Evolutionary conservation across 2,888 invertebrate genomes (phyloP).

Genomic region (Caenorhabditis imperialis): DNA sequence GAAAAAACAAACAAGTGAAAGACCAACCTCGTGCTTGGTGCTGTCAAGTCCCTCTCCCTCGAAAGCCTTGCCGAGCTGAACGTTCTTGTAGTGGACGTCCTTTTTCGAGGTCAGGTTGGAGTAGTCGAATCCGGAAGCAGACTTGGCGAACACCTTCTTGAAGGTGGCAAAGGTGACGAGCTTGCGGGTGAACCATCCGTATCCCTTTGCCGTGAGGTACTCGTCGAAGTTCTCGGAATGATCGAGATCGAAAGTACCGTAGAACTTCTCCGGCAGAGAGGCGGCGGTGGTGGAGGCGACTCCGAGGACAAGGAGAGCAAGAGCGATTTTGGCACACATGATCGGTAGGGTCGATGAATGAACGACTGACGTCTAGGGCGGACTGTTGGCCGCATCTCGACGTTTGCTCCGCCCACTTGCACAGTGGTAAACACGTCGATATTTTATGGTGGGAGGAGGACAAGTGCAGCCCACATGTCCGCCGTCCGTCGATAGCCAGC

Average conservation of each 20-base stretch:
- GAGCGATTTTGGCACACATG: slow-evolving; percentile 44
- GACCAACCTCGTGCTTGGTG: slow-evolving; percentile 70
- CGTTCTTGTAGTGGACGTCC: slow-evolving; percentile 71
- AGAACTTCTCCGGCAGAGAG: slow-evolving; percentile 67
- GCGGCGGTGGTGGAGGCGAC: slow-evolving; percentile 34
- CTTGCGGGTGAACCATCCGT: slow-evolving; percentile 72
- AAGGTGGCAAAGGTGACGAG: slow-evolving; percentile 69
- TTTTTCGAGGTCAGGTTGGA: slow-evolving; percentile 74
- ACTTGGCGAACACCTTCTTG: slow-evolving; percentile 69
- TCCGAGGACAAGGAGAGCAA: slow-evolving; percentile 49
- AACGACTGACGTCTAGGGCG: slow-evolving; percentile 38
- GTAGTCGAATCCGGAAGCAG: slow-evolving; percentile 57
- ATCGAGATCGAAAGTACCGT: slow-evolving; percentile 68
- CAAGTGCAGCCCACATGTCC: slow-evolving; percentile 47
- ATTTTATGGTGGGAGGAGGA: slow-evolving; percentile 6
- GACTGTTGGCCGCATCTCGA: slow-evolving; percentile 37
- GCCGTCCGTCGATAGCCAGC: slow-evolving; percentile 17
- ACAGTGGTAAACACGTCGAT: slow-evolving; percentile 41
- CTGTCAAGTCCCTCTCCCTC: slow-evolving; percentile 74
- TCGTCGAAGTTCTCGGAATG: slow-evolving; percentile 73
- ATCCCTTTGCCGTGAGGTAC: slow-evolving; percentile 69
- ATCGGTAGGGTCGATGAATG: slow-evolving; percentile 35
- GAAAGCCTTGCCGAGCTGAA: slow-evolving; percentile 72
- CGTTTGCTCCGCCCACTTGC: slow-evolving; percentile 45
- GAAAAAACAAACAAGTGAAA: background rate